Percentiles rank a stretch among this genome's conserved stretches.
Conservation (phyloP, 2,113 vertebrate species). For the Callospermophilus lateralis region DNA sequence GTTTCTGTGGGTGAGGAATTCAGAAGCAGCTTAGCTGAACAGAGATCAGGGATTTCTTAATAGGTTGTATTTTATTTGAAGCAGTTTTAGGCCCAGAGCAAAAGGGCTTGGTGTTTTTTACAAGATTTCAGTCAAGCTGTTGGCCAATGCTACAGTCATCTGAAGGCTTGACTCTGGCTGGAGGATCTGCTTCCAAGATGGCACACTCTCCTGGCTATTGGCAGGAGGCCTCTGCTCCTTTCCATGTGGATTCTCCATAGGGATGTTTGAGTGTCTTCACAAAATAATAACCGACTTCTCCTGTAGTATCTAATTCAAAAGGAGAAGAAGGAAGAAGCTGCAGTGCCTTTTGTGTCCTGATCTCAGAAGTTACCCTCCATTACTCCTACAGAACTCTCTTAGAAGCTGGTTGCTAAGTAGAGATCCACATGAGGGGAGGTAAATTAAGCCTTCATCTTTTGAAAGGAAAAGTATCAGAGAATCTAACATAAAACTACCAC, state of each 20-base stretch:
- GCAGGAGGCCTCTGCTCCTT: neutral
- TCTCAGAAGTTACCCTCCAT: neutral
- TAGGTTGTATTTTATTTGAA: neutral
- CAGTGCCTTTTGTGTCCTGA: neutral
- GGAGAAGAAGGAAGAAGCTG: neutral
- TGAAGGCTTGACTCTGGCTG: neutral
- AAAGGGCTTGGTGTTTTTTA: neutral
- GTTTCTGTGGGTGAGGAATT: neutral
- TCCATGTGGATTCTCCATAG: neutral
- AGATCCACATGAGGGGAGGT: neutral
- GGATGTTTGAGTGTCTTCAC: neutral
- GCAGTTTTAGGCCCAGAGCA: neutral
- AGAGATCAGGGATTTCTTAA: neutral
- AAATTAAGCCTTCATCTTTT: neutral
- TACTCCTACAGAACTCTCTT: neutral
- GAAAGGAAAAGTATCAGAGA: neutral
- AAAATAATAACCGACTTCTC: neutral
- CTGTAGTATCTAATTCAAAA: neutral
- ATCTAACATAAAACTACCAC: neutral
- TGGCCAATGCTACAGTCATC: neutral
- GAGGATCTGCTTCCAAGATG: neutral
- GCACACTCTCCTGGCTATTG: fast-evolving
- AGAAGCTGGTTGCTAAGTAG: neutral
- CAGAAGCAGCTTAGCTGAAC: neutral
- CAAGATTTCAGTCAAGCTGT: neutral